These are phyloP conservation scores for Chrysomela aeneicollis DNA, from an alignment of 2,888 invertebrate species.

Conservation along the genomic window DNA sequence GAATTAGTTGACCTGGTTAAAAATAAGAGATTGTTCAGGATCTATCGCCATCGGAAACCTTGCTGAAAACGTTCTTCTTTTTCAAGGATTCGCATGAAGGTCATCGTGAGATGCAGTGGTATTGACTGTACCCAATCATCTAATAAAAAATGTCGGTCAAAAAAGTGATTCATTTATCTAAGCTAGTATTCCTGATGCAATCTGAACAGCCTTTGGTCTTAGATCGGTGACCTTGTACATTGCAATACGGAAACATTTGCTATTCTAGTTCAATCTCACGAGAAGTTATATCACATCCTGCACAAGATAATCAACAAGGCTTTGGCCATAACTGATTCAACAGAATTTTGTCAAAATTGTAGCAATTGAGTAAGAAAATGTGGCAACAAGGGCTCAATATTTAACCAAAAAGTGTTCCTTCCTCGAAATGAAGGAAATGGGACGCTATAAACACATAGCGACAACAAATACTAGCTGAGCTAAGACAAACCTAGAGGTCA, in stretches of 20 bases:
- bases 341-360: no score
- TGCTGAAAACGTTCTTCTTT: constrained; percentile 41
- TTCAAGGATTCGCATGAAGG: constrained; percentile 37
- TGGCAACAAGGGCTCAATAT: no score
- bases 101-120: constrained; percentile 30
- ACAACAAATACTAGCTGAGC: constrained; percentile 34
- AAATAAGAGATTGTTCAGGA: constrained; percentile 42
- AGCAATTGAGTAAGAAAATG: no score
- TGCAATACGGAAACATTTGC: constrained; percentile 55
- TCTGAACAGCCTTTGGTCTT: constrained; percentile 53
- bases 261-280: constrained; percentile 30
- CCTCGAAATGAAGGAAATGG: no score
- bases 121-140: constrained; percentile 15
- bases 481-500: constrained; percentile 31
- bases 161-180: constrained; percentile 21
- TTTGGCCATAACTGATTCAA: no score
- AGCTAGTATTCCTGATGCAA: neutral
- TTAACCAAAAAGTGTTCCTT: no score
- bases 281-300: constrained; percentile 1
- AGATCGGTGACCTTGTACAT: constrained; percentile 57
- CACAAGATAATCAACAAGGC: neutral
- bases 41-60: constrained; percentile 48
- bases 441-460: no score
- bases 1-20: no score
- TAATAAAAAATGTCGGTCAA: constrained; percentile 25